Evolutionary conservation across 1,140 invertebrate genomes (phyloP), one percentile per base, ranked within the genome.

Genomic region (Meloidogyne hapla): DNA sequence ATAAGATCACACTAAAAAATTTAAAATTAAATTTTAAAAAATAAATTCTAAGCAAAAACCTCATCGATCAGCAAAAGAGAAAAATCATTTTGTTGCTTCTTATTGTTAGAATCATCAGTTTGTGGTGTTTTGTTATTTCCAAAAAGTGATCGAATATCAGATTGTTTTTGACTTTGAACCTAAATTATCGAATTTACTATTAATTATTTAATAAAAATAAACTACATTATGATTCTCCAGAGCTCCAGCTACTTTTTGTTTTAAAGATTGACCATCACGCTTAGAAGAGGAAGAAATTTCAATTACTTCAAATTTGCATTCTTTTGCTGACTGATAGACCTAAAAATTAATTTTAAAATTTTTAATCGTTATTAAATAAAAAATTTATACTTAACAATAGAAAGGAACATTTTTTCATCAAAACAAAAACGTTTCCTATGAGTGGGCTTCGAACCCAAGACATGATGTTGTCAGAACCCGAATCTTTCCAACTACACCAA

Each of bases 271-370:
- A 15, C 38, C 56, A 61, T 73, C 70, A 25, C 70, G 70, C 23
- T 25, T 28, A n/a, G 61, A 33, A 33, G 42, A 56, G 12, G 70
- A 23, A 40, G 70, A n/a, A 61, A 73, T 73, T 63, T 73, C 70
- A 64, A 73, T 42, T 23, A 73, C 26, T 28, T 73, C 40, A 40
- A 73, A 73, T 3, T 21, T 61, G 25, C 56, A 38, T 23, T 21
- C 15, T n/a, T 73, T 73, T 33, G 70, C 70, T 25, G 70, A 48
- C 15, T 64, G 64, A 73, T 73, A 73, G 38, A 73, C 70, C 70
- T 73, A 15, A 63, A 73, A 18, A 62, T 48, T 3, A 71, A 63
- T n/a, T 23, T 67, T 9, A 8, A 26, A 33, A 26, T 13, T 12
- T 10, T 26, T n/a, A n/a, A n/a, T 8, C 25, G 2, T n/a, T 70